Base-by-base conservation (phyloP, 2,888 invertebrate species). In the Chaetogeoica ovagalla region DNA sequence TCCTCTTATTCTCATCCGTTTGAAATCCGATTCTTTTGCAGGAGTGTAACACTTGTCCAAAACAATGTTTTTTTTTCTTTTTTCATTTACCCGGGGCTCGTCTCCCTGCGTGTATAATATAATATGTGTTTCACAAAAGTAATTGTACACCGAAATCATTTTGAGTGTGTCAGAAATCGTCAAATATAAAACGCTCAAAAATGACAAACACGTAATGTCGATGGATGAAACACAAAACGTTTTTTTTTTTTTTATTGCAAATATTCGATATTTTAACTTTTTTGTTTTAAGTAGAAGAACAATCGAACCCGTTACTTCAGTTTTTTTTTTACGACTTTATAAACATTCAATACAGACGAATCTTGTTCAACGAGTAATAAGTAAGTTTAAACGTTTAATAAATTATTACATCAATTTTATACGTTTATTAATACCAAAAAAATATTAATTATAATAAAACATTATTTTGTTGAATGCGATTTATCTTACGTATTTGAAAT, bases 101-200 rank as follows among this genome's bases (percentile, higher is more conserved):
- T 52, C 23, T 11, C 0, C 30, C 13, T 15, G 37, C 30, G 15
- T 30, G 4, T 55, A 19, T 43, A 43, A 23, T 37, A 43, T 19
- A 66, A 43, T 55, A 65, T 74, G 55, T 74, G 55, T 66, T 23
- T 23, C 9, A 23, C 21, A 43, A 23, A 57, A 19, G 75, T 74
- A 74, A 74, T 74, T 37, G 74, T 75, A 75, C 75, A 75, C 75
- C 66, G 39, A 48, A 48, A 48, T 30, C 65, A 15, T 66, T 55
- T 74, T 66, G 55, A 75, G 75, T 66, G 65, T 74, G 23, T 65
- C 65, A 43, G 57, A 21, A 55, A 63, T 52, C 30, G 15, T 74
- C 52, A 11, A 63, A 74, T 63, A 52, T 21, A 21, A 55, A 63
- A 55, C 52, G 52, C 62, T 63, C 17, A 6, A 63, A n/a, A 15